phyloP scores from a whole-genome alignment of 2,888 invertebrate species.

The Drosophila greeni region DNA sequence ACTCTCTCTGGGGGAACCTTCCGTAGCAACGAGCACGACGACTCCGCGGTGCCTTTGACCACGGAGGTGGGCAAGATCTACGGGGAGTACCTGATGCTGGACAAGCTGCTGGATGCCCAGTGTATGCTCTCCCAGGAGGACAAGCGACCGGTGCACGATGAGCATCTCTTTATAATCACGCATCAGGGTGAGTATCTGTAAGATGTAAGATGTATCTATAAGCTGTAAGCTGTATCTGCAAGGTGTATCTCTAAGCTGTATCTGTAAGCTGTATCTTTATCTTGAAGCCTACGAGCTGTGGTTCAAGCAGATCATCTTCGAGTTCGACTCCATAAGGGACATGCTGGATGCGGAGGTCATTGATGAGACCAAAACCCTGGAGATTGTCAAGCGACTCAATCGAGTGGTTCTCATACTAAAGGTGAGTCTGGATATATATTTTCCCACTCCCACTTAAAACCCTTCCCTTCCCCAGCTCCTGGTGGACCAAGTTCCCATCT shows the following conservation, averaged over 20 bases:
- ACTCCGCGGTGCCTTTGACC: slow-evolving; percentile 80
- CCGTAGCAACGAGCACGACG: slow-evolving; percentile 69
- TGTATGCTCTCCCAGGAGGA: slow-evolving; percentile 87
- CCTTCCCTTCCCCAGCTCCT: slow-evolving; percentile 83
- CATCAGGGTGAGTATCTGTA: slow-evolving; percentile 90
- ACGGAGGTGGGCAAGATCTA: slow-evolving; percentile 91
- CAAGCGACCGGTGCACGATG: slow-evolving; percentile 91
- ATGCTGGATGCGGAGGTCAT: slow-evolving; percentile 87
- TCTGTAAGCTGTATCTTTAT: background rate
- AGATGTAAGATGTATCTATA: no score
- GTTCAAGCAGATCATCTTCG: slow-evolving; percentile 99
- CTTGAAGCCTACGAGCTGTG: slow-evolving; percentile 95
- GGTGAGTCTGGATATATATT: slow-evolving; percentile 80
- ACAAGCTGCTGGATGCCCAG: slow-evolving; percentile 90
- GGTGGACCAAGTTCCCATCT: slow-evolving; percentile 97
- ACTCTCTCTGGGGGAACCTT: background rate
- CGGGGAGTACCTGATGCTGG: slow-evolving; percentile 93
- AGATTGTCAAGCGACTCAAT: slow-evolving; percentile 93
- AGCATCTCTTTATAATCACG: slow-evolving; percentile 97
- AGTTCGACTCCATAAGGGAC: slow-evolving; percentile 93
- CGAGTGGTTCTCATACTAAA: slow-evolving; percentile 94
- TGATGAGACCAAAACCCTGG: slow-evolving; percentile 94
- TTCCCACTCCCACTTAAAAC: no score
- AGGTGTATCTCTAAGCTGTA: background rate
- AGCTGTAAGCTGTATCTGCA: no score